Base-by-base conservation (phyloP, 2,888 invertebrate genomes). In the Pheosia tremula region DNA sequence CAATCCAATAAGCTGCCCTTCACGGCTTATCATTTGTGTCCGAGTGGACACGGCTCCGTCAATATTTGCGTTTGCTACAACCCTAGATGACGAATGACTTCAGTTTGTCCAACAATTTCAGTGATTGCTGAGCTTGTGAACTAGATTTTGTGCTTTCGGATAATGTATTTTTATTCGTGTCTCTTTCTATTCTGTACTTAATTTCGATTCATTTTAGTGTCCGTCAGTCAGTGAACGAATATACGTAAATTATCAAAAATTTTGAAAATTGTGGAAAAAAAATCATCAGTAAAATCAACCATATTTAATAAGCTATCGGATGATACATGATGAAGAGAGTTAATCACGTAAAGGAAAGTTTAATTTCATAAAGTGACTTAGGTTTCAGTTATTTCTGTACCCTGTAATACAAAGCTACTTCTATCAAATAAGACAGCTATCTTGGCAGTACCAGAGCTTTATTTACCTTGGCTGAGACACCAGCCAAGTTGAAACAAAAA, bases 1-100 rank as follows among this genome's bases (percentile, higher is more conserved):
- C 70, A 67, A 79, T 71, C 80, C 85, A 86, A 88, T 88, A 83
- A 83, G 67, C 61, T 69, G 67, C 79, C 79, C 79, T 77, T 80
- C 77, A 76, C 77, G 66, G 69, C 78, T 81, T 76, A 82, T 75
- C 80, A 77, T 71, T 74, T 70, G 73, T 70, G 67, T 69, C 71
- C 69, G 68, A 64, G 61, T 68, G 67, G 70, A 70, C 75, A 67
- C 67, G 63, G 66, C 60, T 53, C 54, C 41, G 66, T 66, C 78
- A 80, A 82, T 82, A 74, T 78, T 80, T 77, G 67, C 67, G 66
- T 72, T 72, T 65, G 60, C 56, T 39, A 56, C 45, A 56, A 43
- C 43, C 2, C 36, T 11, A 45, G 36, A 24, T 56, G 56, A 56
- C 56, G 41, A 45, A 56, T 56, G 45, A 36, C 41, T 56, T 41